Conservation (phyloP, 2,888 invertebrate genomes). For the Cynaeus angustus region DNA sequence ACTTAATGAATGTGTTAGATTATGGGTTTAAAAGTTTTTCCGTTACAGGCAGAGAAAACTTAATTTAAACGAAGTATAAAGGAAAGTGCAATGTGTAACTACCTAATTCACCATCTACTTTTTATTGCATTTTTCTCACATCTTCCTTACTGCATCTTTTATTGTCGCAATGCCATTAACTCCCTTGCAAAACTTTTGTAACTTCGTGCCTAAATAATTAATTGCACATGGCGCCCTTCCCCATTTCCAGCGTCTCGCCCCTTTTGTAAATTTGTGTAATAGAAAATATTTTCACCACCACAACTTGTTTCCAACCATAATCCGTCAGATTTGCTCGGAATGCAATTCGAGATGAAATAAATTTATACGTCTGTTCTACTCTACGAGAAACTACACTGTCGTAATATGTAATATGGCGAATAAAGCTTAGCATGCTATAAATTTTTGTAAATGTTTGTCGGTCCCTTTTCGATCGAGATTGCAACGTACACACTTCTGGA, state of each 20-base stretch:
- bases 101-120: too few relatives aligned
- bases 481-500: constrained; percentile 19
- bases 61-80: too few relatives aligned
- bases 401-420: constrained; percentile 13
- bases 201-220: not conserved
- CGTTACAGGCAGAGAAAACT: too few relatives aligned
- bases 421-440: constrained; percentile 16
- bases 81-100: too few relatives aligned
- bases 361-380: constrained; percentile 11
- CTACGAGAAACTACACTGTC: constrained; percentile 15
- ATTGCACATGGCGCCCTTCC: not conserved
- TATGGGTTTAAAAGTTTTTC: too few relatives aligned
- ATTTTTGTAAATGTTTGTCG: constrained; percentile 28
- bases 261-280: not conserved
- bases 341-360: constrained; percentile 30
- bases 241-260: not conserved
- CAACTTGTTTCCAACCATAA: too few relatives aligned
- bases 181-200: not conserved
- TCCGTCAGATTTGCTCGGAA: constrained; percentile 23
- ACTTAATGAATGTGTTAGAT: too few relatives aligned
- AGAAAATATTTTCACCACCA: constrained; percentile 12
- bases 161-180: too few relatives aligned
- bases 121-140: not conserved
- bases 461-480: constrained; percentile 7
- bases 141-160: not conserved